Evolutionary conservation across 2,113 vertebrate genomes (phyloP), one percentile per base, ranked within the genome.

Genomic region (Sceloporus undulatus): DNA sequence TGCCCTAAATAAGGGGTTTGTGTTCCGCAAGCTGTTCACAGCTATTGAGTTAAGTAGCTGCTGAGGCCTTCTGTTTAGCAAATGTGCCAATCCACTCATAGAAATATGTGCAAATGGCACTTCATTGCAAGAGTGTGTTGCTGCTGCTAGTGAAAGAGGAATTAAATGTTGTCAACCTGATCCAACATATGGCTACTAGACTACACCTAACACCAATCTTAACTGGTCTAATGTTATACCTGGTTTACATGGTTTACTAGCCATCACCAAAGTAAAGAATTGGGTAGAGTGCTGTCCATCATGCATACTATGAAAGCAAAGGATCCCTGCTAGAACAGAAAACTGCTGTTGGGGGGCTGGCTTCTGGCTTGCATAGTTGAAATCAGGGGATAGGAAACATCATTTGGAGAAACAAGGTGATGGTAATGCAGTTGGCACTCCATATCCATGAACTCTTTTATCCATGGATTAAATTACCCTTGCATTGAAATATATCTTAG

Each of bases 31-130:
- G 84, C 76, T 88, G 80, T 74, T 94, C 70, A 89, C 85, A 94
- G 87, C 87, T 92, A 2, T 34, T 87, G 92, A 95, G 90, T 65
- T 89, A 90, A 94, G 82, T 90, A 90, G 87, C 76, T 89, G 85
- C 83, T 82, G 59, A 87, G 88, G 87, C 92, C 0, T 0, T 75
- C 10, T 87, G 85, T 93, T 93, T 90, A 90, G 84, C 87, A 92
- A 88, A 92, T 84, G 77, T 86, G 70, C 95, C 94, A 87, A 5
- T 92, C 86, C 38, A 11, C 54, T 79, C 59, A 0, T 78, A 84
- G 76, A 87, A 65, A 86, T 92, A 1, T 85, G 82, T 84, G 52
- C 90, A 88, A 93, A 59, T 81, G 81, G 75, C 66, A n/a, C 65
- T 48, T 91, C 87, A 34, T 89, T 88, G 56, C 27, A 14, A 91